Evolutionary conservation across 2,797 vertebrate species (phyloP), one percentile per base, ranked within the genome.

Genomic region (Acropternis orthonyx): DNA sequence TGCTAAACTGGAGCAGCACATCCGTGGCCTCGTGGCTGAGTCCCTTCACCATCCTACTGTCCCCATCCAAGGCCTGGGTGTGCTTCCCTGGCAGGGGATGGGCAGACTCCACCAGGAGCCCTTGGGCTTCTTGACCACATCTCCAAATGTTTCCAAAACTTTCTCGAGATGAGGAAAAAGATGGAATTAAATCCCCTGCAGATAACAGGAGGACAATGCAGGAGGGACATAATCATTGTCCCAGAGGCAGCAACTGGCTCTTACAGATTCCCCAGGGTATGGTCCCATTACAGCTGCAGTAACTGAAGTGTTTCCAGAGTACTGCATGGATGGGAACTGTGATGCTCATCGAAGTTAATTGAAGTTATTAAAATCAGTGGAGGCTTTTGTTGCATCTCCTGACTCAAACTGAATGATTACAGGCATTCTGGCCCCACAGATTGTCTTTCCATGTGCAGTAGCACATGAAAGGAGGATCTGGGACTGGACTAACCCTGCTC

Each of bases 1-100:
- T 11, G 14, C 67, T 34, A 17, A 23, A 32, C 2, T 34, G 43
- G 23, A 3, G 22, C 43, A 58, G 77, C 6, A 6, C 1, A 3
- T 20, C 49, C 6, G 1, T 32, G 39, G 61, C 41, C 37, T 62
- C 19, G 7, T 1, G 16, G 4, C 32, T 0, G n/a, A 51, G 37
- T n/a, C 73, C 51, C 80, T 75, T 6, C 1, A 5, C 36, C 65
- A 69, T n/a, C 6, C 3, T 44, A 17, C 26, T 3, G 3, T 36
- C 11, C 46, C 34, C 2, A 6, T 8, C 14, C 54, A 28, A 34
- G 62, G 52, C 58, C 32, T 37, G 61, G 21, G 41, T 3, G 2
- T 24, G 22, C 59, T 84, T n/a, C 81, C 32, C 41, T 56, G 65
- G 36, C 37, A 19, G 34, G 19, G 36, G 13, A 30, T 27, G 63